A percentile compares a stretch with the other conserved stretches of the same genome.
Evolutionary conservation across 2,888 invertebrate species (phyloP).

Genomic region (Amblyjoppa fuscipennis): DNA sequence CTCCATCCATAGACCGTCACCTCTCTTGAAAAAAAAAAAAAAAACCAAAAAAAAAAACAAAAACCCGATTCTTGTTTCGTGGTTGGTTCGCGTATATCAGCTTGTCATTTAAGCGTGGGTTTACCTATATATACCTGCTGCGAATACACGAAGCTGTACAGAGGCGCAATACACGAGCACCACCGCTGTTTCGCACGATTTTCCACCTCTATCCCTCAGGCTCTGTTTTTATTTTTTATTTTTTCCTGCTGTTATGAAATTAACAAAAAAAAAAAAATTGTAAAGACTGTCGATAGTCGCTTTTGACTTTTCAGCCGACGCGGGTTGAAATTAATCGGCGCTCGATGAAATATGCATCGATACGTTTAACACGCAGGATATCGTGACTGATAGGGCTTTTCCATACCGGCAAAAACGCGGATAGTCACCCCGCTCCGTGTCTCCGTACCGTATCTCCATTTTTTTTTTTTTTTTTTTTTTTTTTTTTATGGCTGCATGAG

Average conservation of each 20-base stretch:
- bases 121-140: not conserved
- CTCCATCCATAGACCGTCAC: not conserved
- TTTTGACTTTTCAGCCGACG: conserved; percentile 42
- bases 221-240: not conserved
- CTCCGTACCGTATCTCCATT: not conserved
- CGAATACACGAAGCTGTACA: not conserved
- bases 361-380: conserved; percentile 18
- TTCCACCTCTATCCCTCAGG: not conserved
- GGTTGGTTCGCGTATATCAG: conserved; percentile 26
- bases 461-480: conserved; percentile 30
- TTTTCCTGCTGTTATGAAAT: not conserved
- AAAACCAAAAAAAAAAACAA: not conserved
- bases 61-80: conserved; percentile 4
- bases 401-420: not conserved
- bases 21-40: conserved; percentile 23
- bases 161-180: not conserved
- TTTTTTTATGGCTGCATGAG: conserved; percentile 7
- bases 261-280: not conserved
- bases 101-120: not conserved
- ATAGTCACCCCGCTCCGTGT: conserved; percentile 2
- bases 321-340: conserved; percentile 36
- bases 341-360: conserved; percentile 49
- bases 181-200: not conserved
- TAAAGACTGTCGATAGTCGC: not conserved
- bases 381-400: not conserved